Percentiles rank a stretch among this genome's conserved stretches.
Conservation (phyloP, 2,113 vertebrate species). For the Tetraodon nigroviridis region DNA sequence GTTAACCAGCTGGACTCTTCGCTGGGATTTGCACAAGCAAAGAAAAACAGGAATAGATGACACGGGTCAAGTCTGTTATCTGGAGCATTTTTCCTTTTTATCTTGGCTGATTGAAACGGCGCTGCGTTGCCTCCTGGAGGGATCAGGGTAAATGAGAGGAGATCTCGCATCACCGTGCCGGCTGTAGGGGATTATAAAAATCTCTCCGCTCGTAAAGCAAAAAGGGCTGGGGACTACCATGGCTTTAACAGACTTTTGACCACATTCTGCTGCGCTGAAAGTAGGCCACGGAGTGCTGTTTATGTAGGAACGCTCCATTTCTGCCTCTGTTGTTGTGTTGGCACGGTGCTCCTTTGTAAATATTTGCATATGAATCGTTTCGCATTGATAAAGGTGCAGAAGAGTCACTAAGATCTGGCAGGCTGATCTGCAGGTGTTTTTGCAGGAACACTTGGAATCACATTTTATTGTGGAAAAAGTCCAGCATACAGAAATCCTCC, state of each 20-base stretch:
- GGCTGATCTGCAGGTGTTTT: background rate
- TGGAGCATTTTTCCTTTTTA: conserved; percentile 21
- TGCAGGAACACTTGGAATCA: too few relatives aligned
- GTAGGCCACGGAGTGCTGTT: conserved; percentile 20
- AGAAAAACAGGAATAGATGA: background rate
- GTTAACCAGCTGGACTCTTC: background rate
- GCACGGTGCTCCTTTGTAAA: conserved; percentile 9
- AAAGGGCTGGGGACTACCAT: conserved; percentile 27
- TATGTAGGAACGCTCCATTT: conserved; percentile 8
- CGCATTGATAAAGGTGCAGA: background rate
- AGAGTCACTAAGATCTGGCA: background rate
- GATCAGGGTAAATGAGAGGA: conserved; percentile 47
- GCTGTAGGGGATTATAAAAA: conserved; percentile 50
- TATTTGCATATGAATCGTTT: conserved; percentile 23
- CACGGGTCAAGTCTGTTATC: conserved; percentile 19
- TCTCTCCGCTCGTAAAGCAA: conserved; percentile 36
- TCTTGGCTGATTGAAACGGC: conserved; percentile 40
- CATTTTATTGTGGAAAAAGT: too few relatives aligned
- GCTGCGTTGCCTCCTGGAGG: conserved; percentile 42
- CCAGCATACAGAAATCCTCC: conserved; percentile 23
- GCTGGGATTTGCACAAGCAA: background rate
- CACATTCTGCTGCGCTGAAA: conserved; percentile 13
- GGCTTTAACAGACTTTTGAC: conserved; percentile 22
- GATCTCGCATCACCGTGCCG: conserved; percentile 30
- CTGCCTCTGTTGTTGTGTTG: background rate